These are phyloP conservation scores for Agrotis exclamationis DNA, from an alignment of 2,888 invertebrate genomes.

Conservation along the genomic window DNA sequence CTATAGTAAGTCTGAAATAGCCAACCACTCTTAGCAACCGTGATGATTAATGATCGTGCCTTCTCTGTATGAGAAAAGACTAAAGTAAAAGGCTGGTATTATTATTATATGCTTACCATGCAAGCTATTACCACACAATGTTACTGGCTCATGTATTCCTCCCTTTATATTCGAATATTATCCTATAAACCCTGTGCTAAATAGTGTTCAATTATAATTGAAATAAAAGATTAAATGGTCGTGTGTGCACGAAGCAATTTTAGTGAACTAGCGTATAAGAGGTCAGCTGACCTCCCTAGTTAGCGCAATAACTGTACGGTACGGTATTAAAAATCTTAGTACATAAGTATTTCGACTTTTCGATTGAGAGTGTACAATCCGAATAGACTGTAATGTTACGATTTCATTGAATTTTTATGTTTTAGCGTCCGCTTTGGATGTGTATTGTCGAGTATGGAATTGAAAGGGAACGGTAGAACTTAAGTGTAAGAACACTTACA, in stretches of 20 bases:
- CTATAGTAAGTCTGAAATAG: no score
- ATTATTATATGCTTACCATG: no score
- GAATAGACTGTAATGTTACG: conserved; percentile 88
- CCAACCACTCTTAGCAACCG: no score
- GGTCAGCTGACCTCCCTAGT: conserved; percentile 74
- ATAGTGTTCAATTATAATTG: conserved; percentile 75
- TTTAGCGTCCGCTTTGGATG: conserved; percentile 62
- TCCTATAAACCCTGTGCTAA: conserved; percentile 66
- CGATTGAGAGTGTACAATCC: conserved; percentile 88
- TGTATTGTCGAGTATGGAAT: neutral
- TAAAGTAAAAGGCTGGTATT: no score
- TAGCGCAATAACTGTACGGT: conserved; percentile 82
- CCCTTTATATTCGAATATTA: conserved; percentile 39
- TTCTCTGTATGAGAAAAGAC: no score
- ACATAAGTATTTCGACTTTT: conserved; percentile 86
- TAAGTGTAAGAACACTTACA: no score
- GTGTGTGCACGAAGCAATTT: conserved; percentile 82
- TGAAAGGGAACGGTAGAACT: no score
- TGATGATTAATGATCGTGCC: no score
- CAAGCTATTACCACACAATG: no score
- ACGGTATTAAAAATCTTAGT: conserved; percentile 71
- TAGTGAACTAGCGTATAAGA: conserved; percentile 77
- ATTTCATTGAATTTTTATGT: conserved; percentile 77
- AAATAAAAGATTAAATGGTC: conserved; percentile 65
- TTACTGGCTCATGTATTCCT: no score